These are phyloP conservation scores for Acanthacorydalis orientalis DNA, from an alignment of 2,888 invertebrate genomes.

Conservation along the genomic window DNA sequence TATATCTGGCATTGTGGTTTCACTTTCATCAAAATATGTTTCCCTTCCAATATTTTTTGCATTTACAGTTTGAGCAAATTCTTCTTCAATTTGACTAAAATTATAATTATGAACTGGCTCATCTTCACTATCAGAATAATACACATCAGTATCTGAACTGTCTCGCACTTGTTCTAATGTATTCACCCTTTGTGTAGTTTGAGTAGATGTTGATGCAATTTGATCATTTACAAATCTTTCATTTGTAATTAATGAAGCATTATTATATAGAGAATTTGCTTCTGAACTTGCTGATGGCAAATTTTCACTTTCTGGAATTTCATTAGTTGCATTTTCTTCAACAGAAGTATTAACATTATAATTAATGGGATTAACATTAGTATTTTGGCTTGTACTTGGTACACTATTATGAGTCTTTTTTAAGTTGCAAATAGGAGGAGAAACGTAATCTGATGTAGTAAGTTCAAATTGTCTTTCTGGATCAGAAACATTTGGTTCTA, in stretches of 20 bases:
- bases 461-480: not conserved
- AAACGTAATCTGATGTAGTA: not conserved
- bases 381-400: not conserved
- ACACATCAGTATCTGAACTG: slow-evolving; percentile 12
- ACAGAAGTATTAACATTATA: not conserved
- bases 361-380: not conserved
- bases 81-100: slow-evolving; percentile 8
- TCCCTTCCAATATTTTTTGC: slow-evolving; percentile 15
- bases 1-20: slow-evolving; percentile 24
- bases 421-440: not conserved
- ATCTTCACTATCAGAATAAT: slow-evolving; percentile 1
- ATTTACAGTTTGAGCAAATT: slow-evolving; percentile 4
- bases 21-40: slow-evolving; percentile 9
- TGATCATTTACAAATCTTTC: not conserved
- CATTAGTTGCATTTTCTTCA: not conserved
- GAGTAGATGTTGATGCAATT: slow-evolving; percentile 1
- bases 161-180: slow-evolving; percentile 10
- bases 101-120: slow-evolving; percentile 11
- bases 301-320: not conserved
- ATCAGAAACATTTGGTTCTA: not conserved
- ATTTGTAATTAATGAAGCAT: too few species aligned
- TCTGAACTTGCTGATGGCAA: not conserved
- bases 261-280: not conserved
- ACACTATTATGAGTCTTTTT: not conserved
- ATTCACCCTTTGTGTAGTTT: slow-evolving; percentile 4